Evolutionary conservation across 2,888 invertebrate genomes (phyloP), one percentile per base, ranked within the genome.

Genomic region (Capitulum mitella): DNA sequence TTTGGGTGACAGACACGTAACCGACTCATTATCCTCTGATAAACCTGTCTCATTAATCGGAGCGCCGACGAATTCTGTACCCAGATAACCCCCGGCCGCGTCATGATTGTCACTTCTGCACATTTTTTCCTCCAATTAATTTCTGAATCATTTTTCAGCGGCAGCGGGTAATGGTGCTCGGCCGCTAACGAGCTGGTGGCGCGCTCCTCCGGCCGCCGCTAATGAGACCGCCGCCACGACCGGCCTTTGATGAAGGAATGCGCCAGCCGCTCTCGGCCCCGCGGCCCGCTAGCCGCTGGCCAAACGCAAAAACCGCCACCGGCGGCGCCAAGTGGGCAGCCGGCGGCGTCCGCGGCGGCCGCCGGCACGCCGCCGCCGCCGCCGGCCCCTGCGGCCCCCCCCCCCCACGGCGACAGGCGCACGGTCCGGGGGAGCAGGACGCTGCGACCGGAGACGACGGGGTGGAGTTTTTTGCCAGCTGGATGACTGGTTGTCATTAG

Each of bases 81-180:
- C 37, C 37, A 1, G 29, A 22, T 26, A 14, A 37, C 70, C 26
- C 29, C 70, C 26, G 70, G 10, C 40, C 32, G 70, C 64, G 70
- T n/a, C 70, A 40, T 34, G 64, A 64, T 70, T 70, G 70, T 70
- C 70, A 40, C 37, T 40, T 70, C 70, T 70, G 70, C 70, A 70
- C 70, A 70, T 70, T 70, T 70, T 70, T 70, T 64, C 64, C 29
- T 70, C 70, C 70, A 70, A 70, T 70, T 70, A 70, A 70, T 70
- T 70, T 40, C 16, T 2, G 40, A 19, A 22, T 40, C 26, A 70
- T 70, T 70, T 58, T 70, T 70, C 29, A 10, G 64, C 64, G 40
- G 40, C 40, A 16, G 37, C 70, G 8, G 70, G 40, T 26, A 40
- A 19, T 1, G 37, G 70, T 26, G 40, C 70, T 37, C 10, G 3